phyloP scores from a whole-genome alignment of 2,113 vertebrate genomes.

The Xiphophorus maculatus region DNA sequence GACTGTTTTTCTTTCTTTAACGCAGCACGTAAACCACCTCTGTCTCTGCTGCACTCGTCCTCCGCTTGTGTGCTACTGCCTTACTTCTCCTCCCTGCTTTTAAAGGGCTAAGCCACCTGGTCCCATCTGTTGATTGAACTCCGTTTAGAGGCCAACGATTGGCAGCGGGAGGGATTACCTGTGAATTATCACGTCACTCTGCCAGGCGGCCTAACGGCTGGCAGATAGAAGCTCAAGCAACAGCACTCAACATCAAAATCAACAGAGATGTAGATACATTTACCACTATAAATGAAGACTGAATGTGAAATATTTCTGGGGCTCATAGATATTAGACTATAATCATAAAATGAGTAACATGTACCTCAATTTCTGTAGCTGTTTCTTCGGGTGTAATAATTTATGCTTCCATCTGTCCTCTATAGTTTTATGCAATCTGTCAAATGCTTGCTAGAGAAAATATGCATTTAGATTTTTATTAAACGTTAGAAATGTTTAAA shows the following conservation, averaged over 20 bases:
- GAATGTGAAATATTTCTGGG: neutral
- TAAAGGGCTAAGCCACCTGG: conserved; percentile 80
- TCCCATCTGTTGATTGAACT: conserved; percentile 78
- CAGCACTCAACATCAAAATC: neutral
- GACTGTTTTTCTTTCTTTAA: neutral
- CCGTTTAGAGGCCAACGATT: conserved; percentile 50
- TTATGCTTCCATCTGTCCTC: neutral
- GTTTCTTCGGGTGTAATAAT: neutral
- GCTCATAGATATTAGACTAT: neutral
- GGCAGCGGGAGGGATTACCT: conserved; percentile 69
- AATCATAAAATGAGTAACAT: neutral
- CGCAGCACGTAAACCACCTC: conserved; percentile 15
- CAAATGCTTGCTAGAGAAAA: too few species aligned
- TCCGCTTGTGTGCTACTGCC: conserved; percentile 24
- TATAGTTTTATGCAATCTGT: too few species aligned
- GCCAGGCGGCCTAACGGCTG: conserved; percentile 55
- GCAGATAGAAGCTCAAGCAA: conserved; percentile 23
- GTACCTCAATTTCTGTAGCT: neutral
- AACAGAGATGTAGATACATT: neutral
- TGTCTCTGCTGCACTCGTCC: neutral
- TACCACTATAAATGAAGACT: neutral
- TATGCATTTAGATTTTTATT: too few species aligned
- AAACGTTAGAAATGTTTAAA: too few species aligned
- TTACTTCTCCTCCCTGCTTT: conserved; percentile 47
- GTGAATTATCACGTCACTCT: conserved; percentile 39